Base-by-base conservation (phyloP, 2,113 vertebrate species). In the Gymnarchus niloticus region DNA sequence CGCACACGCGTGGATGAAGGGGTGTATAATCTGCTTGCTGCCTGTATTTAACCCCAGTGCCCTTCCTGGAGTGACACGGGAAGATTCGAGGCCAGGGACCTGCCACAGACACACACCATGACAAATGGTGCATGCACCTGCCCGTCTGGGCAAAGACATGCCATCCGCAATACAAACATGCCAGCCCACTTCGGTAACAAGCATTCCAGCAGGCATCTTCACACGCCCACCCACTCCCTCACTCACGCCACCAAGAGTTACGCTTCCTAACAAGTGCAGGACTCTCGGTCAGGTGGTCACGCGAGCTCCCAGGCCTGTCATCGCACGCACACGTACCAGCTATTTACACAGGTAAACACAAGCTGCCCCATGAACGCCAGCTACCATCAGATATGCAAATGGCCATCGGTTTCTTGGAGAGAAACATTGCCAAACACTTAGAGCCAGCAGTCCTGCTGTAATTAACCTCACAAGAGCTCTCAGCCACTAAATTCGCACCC, bases 91-190 rank as follows among this genome's bases (percentile, higher is more conserved):
- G 52, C 52, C 86, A 86, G 82, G 85, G 82, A 48, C 41, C 89
- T 85, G 84, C 89, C 88, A 87, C 85, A 21, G 69, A 52, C 87
- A 84, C 57, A 69, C 56, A 83, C 69, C 61, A 85, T 84, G 87
- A 87, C 69, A 83, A 86, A 80, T 76, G 85, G n/a, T 77, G 83
- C 49, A 57, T 84, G 85, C 84, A 86, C 86, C 81, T 84, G 82
- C 87, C 76, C 37, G 59, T 69, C 59, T 80, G 19, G 23, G 41
- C 48, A 28, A n/a, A 73, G 57, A 84, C 61, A 37, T n/a, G 44
- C 28, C 78, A 21, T 81, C 28, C 78, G 4, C n/a, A 81, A 85
- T 33, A 48, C 76, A 49, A 78, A 81, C 77, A 85, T 6, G 65
- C 65, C 49, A n/a, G 51, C 57, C 56, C 37, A 3, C 6, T 41